Base-by-base conservation (phyloP, 1,140 invertebrate genomes). In the Heliothis subflexa region DNA sequence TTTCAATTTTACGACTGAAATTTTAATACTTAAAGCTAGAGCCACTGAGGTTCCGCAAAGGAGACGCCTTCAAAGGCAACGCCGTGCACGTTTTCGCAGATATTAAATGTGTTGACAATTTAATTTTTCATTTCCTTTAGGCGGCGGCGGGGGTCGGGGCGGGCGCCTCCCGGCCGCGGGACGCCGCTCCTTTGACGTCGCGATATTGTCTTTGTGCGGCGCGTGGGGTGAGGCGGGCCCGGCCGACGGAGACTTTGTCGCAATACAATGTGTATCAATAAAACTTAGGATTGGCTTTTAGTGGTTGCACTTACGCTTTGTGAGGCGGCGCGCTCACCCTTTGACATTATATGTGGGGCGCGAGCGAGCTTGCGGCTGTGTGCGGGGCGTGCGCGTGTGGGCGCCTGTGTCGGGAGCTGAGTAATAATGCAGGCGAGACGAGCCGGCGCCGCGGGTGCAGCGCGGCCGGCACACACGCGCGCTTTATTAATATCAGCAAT, bases 231-330 rank as follows among this genome's bases (percentile, higher is more conserved):
- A 81, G 90, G 85, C 84, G 85, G 90, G 85, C 86, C 91, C 85
- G 86, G 88, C 81, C 91, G 88, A 84, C 88, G 88, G 90, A 93
- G 91, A 93, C 92, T 94, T 94, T 94, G 93, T 94, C 93, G 91
- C 93, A 94, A 94, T 94, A 94, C 93, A 94, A 93, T 94, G 92
- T 94, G 93, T 94, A 94, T 94, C 94, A 94, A 94, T 94, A 94
- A 95, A 95, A 95, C 93, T 94, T 94, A 93, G 92, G 92, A 94
- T 95, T 94, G 93, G 93, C 93, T 95, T 95, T 95, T 95, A 95
- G 94, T 93, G 94, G 94, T 93, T 93, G 93, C 93, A 95, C 93
- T 94, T 94, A 94, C 91, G 92, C 91, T 92, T 92, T 94, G 92
- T 93, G 92, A 91, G 88, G 92, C 90, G 90, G 91, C 90, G 91